These are phyloP conservation scores for Andrena cerasifolii DNA, from an alignment of 1,140 invertebrate species.

Conservation along the genomic window DNA sequence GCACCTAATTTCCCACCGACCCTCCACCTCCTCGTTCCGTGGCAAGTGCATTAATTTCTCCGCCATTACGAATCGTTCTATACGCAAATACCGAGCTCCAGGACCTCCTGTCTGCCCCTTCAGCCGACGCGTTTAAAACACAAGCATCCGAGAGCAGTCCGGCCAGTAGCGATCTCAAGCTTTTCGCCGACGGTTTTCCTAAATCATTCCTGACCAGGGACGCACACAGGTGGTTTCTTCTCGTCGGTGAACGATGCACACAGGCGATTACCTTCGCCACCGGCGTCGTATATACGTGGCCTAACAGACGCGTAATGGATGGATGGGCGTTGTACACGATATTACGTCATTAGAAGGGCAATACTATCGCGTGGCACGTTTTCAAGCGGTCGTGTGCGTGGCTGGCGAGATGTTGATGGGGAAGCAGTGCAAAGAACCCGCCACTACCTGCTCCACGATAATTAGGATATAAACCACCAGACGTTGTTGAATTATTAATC, in stretches of 20 bases:
- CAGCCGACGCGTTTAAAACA: neutral
- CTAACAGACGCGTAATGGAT: conserved; percentile 70
- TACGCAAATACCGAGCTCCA: neutral
- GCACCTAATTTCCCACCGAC: no score
- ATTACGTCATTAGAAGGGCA: conserved; percentile 64
- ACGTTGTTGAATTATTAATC: conserved; percentile 43
- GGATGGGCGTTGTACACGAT: conserved; percentile 66
- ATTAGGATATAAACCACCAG: conserved; percentile 43
- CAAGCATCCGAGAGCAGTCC: neutral
- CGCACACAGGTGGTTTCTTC: conserved; percentile 66
- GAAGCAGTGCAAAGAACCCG: conserved; percentile 22
- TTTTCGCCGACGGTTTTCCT: conserved; percentile 1
- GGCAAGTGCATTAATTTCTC: no score
- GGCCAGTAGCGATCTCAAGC: neutral
- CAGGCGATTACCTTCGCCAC: conserved; percentile 41
- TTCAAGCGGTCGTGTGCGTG: neutral
- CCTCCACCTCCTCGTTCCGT: no score
- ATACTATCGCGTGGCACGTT: conserved; percentile 39
- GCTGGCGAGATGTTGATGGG: neutral
- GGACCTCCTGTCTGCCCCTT: neutral
- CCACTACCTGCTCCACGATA: conserved; percentile 7
- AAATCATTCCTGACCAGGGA: conserved; percentile 42
- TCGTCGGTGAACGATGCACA: conserved; percentile 33
- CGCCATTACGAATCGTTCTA: neutral
- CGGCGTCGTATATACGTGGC: conserved; percentile 37